These are phyloP conservation scores for Barbus barbus DNA, from an alignment of 2,113 vertebrate species.

Conservation along the genomic window DNA sequence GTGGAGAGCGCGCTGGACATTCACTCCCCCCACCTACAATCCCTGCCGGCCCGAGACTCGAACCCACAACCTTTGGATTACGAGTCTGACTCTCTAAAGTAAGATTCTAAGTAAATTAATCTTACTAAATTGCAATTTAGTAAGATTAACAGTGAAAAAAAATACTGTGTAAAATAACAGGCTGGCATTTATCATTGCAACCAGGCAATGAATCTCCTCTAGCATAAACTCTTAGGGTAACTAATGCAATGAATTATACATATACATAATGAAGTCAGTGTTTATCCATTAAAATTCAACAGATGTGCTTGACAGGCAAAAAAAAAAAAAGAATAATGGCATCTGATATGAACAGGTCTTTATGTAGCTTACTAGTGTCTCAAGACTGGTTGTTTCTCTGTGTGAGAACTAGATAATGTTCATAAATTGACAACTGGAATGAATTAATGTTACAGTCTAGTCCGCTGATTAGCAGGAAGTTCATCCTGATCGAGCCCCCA, in stretches of 20 bases:
- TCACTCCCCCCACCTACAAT: no score
- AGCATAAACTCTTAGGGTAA: background rate
- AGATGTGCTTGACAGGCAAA: slow-evolving; percentile 12
- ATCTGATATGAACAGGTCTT: no score
- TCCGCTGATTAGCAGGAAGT: slow-evolving; percentile 89
- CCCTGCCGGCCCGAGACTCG: no score
- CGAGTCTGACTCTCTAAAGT: no score
- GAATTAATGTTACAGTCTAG: slow-evolving; percentile 66
- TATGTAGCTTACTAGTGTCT: background rate
- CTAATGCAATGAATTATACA: background rate
- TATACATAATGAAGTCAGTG: background rate
- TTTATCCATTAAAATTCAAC: background rate
- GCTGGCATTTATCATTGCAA: slow-evolving; percentile 45
- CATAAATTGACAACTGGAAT: slow-evolving; percentile 6
- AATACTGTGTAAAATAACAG: background rate
- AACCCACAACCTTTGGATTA: no score
- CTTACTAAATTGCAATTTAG: no score
- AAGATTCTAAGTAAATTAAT: no score
- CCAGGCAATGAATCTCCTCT: slow-evolving; percentile 52
- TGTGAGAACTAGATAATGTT: background rate
- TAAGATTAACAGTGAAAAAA: background rate
- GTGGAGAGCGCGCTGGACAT: no score
- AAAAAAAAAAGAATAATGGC: background rate
- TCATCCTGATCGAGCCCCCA: slow-evolving; percentile 91
- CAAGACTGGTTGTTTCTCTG: slow-evolving; percentile 7